Evolutionary conservation across 1,140 invertebrate species (phyloP).

Genomic region (Parasteatoda tepidariorum): DNA sequence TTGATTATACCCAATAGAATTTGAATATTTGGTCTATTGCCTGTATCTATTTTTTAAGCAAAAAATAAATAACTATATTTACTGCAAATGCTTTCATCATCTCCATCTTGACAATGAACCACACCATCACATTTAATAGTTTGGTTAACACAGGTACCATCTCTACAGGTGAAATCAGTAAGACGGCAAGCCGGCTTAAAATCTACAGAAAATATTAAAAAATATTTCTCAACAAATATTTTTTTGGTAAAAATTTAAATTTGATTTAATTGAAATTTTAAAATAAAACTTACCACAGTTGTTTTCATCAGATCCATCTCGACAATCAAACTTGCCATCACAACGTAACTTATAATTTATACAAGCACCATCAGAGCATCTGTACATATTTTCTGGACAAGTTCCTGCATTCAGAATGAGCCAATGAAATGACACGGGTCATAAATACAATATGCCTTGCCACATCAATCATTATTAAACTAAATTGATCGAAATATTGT

Average conservation of each 20-base stretch:
- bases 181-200: conserved; percentile 37
- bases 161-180: conserved; percentile 62
- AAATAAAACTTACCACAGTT: conserved; percentile 74
- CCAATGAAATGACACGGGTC: too few species aligned
- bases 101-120: conserved; percentile 87
- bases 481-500: too few species aligned
- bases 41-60: too few species aligned
- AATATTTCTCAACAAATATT: neutral
- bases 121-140: conserved; percentile 86
- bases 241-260: too few species aligned
- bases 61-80: too few species aligned
- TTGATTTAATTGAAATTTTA: neutral
- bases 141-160: conserved; percentile 70
- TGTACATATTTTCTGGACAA: conserved; percentile 52
- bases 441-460: too few species aligned
- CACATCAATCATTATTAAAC: too few species aligned
- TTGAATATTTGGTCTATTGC: too few species aligned
- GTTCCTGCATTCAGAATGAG: conserved; percentile 24
- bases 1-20: too few species aligned
- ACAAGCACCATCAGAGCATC: conserved; percentile 54
- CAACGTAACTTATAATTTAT: conserved; percentile 44
- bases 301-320: conserved; percentile 78
- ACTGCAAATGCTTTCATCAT: conserved; percentile 76
- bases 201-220: conserved; percentile 28
- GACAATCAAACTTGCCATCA: conserved; percentile 73